phyloP scores from a whole-genome alignment of 2,797 vertebrate species.

The Channa striata region DNA sequence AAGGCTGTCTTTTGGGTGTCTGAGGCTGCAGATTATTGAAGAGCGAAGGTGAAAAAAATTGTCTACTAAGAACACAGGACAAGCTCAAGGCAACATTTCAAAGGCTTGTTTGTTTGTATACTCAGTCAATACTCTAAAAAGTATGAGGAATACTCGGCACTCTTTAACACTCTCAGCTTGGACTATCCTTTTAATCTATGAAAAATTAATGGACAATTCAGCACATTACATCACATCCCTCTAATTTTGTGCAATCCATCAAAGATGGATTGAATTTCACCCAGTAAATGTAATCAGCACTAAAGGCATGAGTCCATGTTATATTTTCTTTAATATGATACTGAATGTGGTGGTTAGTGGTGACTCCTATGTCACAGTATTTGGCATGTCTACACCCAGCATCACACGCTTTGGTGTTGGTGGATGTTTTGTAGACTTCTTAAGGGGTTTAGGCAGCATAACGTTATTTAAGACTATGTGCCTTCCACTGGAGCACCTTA shows the following conservation, averaged over 20 bases:
- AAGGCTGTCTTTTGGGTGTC: slow-evolving; percentile 15
- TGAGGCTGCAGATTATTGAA: slow-evolving; percentile 14
- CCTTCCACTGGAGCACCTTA: slow-evolving; percentile 63
- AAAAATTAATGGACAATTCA: slow-evolving; percentile 34
- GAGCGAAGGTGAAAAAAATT: slow-evolving; percentile 6
- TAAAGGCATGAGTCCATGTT: slow-evolving; percentile 21
- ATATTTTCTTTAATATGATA: slow-evolving; percentile 14
- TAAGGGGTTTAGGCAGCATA: slow-evolving; percentile 48
- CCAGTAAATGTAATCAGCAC: slow-evolving; percentile 29
- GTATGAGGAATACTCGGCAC: background rate
- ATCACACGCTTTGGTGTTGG: slow-evolving; percentile 16
- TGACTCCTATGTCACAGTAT: slow-evolving; percentile 24
- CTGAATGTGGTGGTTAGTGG: background rate
- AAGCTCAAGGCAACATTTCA: slow-evolving; percentile 18
- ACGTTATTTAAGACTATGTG: slow-evolving; percentile 65
- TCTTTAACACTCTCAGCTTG: slow-evolving; percentile 1
- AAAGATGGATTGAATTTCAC: slow-evolving; percentile 41
- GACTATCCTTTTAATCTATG: slow-evolving; percentile 30
- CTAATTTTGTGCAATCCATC: slow-evolving; percentile 46
- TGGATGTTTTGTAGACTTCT: slow-evolving; percentile 58
- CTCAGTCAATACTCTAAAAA: slow-evolving; percentile 8
- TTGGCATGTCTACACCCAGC: slow-evolving; percentile 19
- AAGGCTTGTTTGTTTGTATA: slow-evolving; percentile 18
- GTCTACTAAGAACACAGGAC: slow-evolving; percentile 2
- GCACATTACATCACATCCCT: slow-evolving; percentile 41